These are phyloP conservation scores for Malurus alboscapulatus DNA, from an alignment of 2,113 vertebrate genomes.

Conservation along the genomic window DNA sequence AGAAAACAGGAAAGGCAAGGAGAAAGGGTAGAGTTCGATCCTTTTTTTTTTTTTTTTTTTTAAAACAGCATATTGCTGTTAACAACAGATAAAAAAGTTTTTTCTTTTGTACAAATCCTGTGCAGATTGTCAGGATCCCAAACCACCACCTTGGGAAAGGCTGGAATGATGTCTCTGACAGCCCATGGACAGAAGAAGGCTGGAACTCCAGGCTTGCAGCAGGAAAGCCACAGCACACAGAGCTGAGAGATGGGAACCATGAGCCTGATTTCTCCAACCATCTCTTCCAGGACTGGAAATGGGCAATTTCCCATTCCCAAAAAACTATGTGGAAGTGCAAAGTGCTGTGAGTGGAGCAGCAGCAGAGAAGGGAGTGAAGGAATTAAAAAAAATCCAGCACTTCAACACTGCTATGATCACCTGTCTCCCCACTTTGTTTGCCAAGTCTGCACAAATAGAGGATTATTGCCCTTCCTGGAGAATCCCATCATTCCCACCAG, in stretches of 20 bases:
- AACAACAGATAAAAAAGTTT: background rate
- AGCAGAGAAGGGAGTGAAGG: background rate
- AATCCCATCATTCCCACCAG: background rate
- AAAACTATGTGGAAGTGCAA: background rate
- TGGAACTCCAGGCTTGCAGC: background rate
- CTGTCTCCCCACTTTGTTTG: background rate
- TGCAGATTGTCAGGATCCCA: background rate
- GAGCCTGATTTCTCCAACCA: background rate
- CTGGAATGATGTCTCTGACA: background rate
- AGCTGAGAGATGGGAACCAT: background rate
- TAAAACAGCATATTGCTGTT: background rate
- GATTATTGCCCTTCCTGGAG: background rate
- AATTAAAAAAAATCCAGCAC: background rate
- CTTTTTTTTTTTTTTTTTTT: background rate
- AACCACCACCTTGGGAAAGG: background rate
- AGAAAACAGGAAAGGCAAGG: conserved; percentile 4
- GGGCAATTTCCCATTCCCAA: too few relatives aligned
- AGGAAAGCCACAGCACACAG: background rate
- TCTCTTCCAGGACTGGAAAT: background rate
- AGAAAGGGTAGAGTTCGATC: background rate
- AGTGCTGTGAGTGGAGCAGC: background rate
- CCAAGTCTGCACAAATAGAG: background rate
- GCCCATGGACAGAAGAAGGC: background rate
- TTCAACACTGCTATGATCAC: too few relatives aligned
- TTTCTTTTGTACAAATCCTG: background rate